Base-by-base conservation (phyloP, 2,797 vertebrate species). In the Microcaecilia unicolor region DNA sequence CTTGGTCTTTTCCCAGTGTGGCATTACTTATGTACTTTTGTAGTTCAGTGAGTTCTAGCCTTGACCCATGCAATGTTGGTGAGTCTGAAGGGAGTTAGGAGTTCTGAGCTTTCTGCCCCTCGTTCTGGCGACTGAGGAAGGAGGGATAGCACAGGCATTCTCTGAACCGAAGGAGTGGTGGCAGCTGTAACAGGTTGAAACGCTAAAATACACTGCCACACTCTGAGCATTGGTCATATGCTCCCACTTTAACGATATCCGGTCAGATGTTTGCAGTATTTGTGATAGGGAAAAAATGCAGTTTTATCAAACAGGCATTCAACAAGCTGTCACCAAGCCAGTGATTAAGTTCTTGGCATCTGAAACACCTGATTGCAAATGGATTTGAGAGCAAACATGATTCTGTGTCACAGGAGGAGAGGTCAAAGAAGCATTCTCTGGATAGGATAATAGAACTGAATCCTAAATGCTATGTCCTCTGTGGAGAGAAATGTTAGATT, bases 401-500 rank as follows among this genome's bases (percentile, higher is more conserved):
- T 43, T 47, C 46, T 40, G 47, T 26, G 9, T 9, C 65, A 59
- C 71, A 61, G 51, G 55, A 47, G 37, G 28, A 58, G 70, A 72
- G 61, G 57, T 64, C 52, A 58, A 57, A 67, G 61, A 58, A n/a
- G n/a, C 48, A 54, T 58, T 71, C n/a, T 55, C 39, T 46, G 7
- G 15, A 52, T 51, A 47, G 61, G 48, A 47, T 68, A 67, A 74
- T 54, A 58, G 64, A 69, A 36, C 45, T 39, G 64, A 69, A 36
- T 45, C 39, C 26, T 29, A 48, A 55, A 73, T 64, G 43, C 57
- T 55, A 44, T 36, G 41, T 42, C 48, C 61, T 52, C 44, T 54
- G 41, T 37, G 33, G 39, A 74, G 27, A 46, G 35, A 72, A 71
- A 66, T 60, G 61, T 56, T 61, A 73, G 51, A 51, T 63, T 42